Evolutionary conservation across 2,797 vertebrate genomes (phyloP).

Genomic region (Chromis chromis): DNA sequence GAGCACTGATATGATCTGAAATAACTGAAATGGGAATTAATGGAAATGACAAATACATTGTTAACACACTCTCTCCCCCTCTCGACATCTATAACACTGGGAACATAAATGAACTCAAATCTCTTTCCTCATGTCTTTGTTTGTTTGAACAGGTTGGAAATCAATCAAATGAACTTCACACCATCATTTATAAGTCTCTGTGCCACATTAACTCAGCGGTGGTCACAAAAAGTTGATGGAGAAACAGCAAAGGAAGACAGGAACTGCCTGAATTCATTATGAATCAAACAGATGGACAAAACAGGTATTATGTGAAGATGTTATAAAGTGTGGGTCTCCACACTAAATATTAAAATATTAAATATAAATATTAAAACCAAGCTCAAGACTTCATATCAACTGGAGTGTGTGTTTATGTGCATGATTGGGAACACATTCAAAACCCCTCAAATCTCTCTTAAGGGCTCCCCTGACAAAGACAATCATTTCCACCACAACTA

Average conservation of each 20-base stretch:
- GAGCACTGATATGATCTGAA: slow-evolving; percentile 18
- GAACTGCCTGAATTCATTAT: slow-evolving; percentile 31
- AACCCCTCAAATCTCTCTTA: slow-evolving; percentile 32
- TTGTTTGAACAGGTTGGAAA: slow-evolving; percentile 19
- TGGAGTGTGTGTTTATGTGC: slow-evolving; percentile 10
- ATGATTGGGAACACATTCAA: slow-evolving; percentile 19
- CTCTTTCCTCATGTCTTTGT: slow-evolving; percentile 15
- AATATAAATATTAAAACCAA: slow-evolving; percentile 51
- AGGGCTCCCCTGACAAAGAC: slow-evolving; percentile 44
- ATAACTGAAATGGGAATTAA: slow-evolving; percentile 21
- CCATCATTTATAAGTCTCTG: not conserved
- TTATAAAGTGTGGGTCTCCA: too few species aligned
- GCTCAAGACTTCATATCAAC: slow-evolving; percentile 30
- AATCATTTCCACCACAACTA: slow-evolving; percentile 57
- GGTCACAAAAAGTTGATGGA: slow-evolving; percentile 18
- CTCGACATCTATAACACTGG: too few species aligned
- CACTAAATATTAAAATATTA: too few species aligned
- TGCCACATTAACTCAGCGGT: slow-evolving; percentile 11
- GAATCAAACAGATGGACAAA: slow-evolving; percentile 20
- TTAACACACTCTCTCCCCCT: not conserved
- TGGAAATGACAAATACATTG: slow-evolving; percentile 23
- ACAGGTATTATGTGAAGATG: slow-evolving; percentile 34
- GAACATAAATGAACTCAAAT: not conserved
- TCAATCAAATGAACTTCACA: not conserved
- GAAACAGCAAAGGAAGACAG: slow-evolving; percentile 10